Conservation (phyloP, 2,888 invertebrate genomes). For the Melanargia galathea region DNA sequence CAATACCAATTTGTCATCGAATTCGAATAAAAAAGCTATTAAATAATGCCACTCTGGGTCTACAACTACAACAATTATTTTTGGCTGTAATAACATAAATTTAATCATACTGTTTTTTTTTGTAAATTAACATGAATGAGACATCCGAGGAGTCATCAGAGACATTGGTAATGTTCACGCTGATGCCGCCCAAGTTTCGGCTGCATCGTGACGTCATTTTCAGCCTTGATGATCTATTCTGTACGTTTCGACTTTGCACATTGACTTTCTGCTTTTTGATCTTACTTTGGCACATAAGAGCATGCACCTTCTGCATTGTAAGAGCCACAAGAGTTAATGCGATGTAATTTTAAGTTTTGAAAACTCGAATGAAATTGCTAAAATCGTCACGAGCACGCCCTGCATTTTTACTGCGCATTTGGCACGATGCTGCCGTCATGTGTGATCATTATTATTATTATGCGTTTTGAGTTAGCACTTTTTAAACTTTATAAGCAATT, state of each 20-base stretch:
- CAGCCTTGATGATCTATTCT: conserved; percentile 73
- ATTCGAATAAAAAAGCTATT: not conserved
- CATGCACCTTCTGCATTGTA: not conserved
- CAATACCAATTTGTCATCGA: not conserved
- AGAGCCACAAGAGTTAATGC: not conserved
- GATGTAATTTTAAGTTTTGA: not conserved
- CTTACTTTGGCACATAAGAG: not conserved
- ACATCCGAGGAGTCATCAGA: conserved; percentile 46
- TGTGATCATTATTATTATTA: not conserved
- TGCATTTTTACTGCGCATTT: not conserved
- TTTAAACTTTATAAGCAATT: not conserved
- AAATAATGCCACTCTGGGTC: too few species aligned
- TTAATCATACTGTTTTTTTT: not conserved
- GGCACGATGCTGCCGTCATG: too few species aligned
- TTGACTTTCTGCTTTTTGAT: not conserved
- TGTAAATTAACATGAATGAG: conserved; percentile 60
- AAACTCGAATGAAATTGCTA: not conserved
- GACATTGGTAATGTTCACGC: conserved; percentile 64
- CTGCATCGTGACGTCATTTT: conserved; percentile 74
- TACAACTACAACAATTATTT: too few species aligned
- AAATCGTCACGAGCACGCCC: not conserved
- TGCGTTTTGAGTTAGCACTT: not conserved
- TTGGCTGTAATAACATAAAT: not conserved
- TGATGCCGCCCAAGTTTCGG: conserved; percentile 74
- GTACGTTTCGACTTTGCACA: conserved; percentile 49